Conservation (phyloP, 2,888 invertebrate species). For the Pseudeuparius sepicola region DNA sequence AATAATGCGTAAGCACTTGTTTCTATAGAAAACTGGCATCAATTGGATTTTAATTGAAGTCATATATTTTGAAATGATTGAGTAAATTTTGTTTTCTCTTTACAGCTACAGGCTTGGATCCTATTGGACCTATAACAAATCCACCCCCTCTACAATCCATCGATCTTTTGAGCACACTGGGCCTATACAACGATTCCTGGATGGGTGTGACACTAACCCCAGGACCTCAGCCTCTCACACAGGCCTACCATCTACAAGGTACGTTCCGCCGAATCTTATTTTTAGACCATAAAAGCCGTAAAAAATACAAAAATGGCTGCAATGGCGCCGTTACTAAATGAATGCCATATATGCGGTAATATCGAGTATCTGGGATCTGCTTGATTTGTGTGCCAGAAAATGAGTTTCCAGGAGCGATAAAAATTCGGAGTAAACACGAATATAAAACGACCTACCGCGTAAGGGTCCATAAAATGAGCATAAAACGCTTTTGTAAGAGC, state of each 20-base stretch:
- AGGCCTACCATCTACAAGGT: conserved; percentile 69
- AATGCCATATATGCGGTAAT: no score
- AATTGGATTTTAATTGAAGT: no score
- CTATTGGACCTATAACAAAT: conserved; percentile 40
- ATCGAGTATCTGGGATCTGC: no score
- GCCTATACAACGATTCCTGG: conserved; percentile 66
- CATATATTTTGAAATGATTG: no score
- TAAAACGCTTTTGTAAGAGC: no score
- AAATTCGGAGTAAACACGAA: no score
- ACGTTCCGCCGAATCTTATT: conserved; percentile 9
- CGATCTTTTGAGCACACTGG: conserved; percentile 70
- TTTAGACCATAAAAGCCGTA: conserved; percentile 3
- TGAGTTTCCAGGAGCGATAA: no score
- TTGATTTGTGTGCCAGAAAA: no score
- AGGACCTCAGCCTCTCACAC: conserved; percentile 57
- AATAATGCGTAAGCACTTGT: no score
- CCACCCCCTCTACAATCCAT: conserved; percentile 42
- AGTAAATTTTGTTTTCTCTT: conserved; percentile 25
- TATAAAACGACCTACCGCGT: no score
- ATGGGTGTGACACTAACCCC: conserved; percentile 57
- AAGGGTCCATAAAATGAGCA: no score
- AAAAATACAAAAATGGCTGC: neutral
- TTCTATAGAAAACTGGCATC: no score
- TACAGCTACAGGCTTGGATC: conserved; percentile 48
- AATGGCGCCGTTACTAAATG: neutral